These are phyloP conservation scores for Drosophila micromelanica DNA, from an alignment of 1,140 invertebrate species.

Conservation along the genomic window DNA sequence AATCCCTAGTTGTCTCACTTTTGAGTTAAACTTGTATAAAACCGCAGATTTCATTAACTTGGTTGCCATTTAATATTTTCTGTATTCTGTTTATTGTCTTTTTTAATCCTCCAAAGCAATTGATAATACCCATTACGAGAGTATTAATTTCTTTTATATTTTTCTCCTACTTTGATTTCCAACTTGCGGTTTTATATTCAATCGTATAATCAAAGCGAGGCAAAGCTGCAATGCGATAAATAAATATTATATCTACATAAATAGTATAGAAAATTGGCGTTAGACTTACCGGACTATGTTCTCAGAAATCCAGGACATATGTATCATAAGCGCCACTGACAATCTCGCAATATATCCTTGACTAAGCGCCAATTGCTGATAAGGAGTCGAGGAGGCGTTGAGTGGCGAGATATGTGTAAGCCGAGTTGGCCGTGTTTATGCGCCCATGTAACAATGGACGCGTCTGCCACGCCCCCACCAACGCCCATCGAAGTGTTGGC, in stretches of 20 bases:
- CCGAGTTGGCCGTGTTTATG: slow-evolving; percentile 39
- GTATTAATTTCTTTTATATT: background rate
- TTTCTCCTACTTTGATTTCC: background rate
- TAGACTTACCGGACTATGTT: background rate
- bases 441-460: background rate
- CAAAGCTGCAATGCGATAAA: too few relatives aligned
- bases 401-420: background rate
- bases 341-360: background rate
- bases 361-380: background rate
- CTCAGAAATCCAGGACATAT: background rate
- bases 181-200: too few relatives aligned
- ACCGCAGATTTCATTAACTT: background rate
- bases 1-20: background rate
- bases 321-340: background rate
- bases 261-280: background rate
- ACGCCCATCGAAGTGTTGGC: background rate
- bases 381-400: background rate
- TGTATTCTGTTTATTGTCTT: background rate
- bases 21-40: background rate
- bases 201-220: too few relatives aligned
- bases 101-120: background rate
- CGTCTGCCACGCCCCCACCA: background rate
- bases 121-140: background rate
- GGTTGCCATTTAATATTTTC: background rate
- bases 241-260: background rate